A percentile compares a stretch with the other conserved stretches of the same genome.
Conservation (phyloP, 23 tunicate species). For the Styela clava region DNA sequence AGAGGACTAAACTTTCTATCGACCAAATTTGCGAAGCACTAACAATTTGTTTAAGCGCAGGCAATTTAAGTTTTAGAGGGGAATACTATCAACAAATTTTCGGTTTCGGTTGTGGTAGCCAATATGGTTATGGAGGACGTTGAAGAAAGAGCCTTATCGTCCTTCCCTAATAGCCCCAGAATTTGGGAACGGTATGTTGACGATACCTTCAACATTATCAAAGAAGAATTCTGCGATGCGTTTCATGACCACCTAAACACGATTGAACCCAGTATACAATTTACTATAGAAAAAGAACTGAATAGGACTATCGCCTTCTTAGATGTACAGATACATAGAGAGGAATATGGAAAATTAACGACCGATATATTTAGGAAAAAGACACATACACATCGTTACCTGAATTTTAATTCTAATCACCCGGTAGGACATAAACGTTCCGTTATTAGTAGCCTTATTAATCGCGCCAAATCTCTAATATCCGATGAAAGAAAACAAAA, state of each 20-base stretch:
- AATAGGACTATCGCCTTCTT: not conserved
- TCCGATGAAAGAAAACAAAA: not conserved
- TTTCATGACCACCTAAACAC: not conserved
- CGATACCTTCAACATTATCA: not conserved
- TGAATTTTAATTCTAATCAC: not conserved
- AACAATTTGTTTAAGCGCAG: not conserved
- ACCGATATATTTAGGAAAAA: not conserved
- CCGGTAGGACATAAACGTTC: not conserved
- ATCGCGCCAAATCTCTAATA: not conserved
- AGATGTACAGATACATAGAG: not conserved
- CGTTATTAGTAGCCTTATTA: not conserved
- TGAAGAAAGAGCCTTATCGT: not conserved
- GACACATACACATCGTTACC: constrained; percentile 12
- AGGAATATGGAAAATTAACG: not conserved
- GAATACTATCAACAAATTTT: constrained; percentile 7
- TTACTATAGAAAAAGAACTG: not conserved
- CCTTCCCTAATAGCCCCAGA: constrained; percentile 4
- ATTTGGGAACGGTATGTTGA: not conserved
- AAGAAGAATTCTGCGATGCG: not conserved
- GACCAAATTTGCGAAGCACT: constrained; percentile 4
- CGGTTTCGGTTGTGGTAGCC: constrained; percentile 17
- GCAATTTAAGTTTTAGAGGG: not conserved
- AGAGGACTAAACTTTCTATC: not conserved
- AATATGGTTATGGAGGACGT: constrained; percentile 11
- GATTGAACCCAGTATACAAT: not conserved